Base-by-base conservation (phyloP, 2,113 vertebrate species). In the Phalacrocorax carbo region DNA sequence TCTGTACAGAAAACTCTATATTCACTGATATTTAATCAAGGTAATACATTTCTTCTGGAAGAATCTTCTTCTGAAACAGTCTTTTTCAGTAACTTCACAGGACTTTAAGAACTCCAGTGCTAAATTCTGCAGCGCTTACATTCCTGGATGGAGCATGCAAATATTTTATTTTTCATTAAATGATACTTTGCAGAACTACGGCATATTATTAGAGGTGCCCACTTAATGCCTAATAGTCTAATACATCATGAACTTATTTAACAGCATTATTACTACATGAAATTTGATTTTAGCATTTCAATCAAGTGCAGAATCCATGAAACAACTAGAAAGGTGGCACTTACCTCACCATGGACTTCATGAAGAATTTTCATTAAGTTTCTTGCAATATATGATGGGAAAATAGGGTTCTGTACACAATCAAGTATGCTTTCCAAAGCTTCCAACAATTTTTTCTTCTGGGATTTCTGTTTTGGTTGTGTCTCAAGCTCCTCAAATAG, bases 361-460 rank as follows among this genome's bases (percentile, higher is more conserved):
- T 95, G 86, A 93, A 99, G 98, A 11, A 98, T 95, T 71, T 96
- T 97, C 97, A 99, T 96, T 93, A 99, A 90, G 34, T 95, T 90
- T 96, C 97, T 98, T 89, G 98, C 97, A 82, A 98, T 93, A 55
- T 99, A 99, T 5, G 99, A 98, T 12, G 99, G 99, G 62, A 98
- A 99, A 86, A 88, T 57, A 3, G 97, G 82, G 7, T 64, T 82
- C 91, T 98, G 97, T 8, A 98, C 93, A 92, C 97, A 98, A 61
- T 93, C 88, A 46, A 99, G 96, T 58, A 99, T 95, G 86, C 93
- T 98, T 90, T 98, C 97, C 88, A 99, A 91, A 9, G 98, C 97
- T 65, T 92, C 87, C 42, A 95, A 95, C 44, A 98, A 68, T 88
- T 98, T 98, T 91, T 97, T 97, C 48, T 98, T 97, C 60, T 97